Base-by-base conservation (phyloP, 2,797 vertebrate genomes). In the Crocodylus rhombifer region DNA sequence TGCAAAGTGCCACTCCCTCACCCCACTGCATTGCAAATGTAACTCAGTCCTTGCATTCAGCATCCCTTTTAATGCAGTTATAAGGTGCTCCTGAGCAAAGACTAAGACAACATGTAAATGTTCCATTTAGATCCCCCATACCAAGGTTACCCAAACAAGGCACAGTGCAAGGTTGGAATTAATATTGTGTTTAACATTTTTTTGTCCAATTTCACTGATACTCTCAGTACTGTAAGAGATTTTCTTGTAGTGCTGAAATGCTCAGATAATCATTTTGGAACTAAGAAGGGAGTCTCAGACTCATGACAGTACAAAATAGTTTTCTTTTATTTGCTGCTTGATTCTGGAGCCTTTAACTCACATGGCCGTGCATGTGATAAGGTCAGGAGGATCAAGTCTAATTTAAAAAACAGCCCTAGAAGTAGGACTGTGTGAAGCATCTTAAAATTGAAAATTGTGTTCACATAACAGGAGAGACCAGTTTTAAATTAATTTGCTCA, bases 401-500 rank as follows among this genome's bases (percentile, higher is more conserved):
- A 67, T 60, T 71, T 69, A 58, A 15, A 36, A 60, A 82, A 18
- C 15, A 17, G 15, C 17, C 55, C 25, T 81, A 26, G 30, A 58
- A 36, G 79, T 65, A 9, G 36, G 65, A 61, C 25, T 82, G 33
- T 82, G 30, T 55, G 86, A 89, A 76, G 33, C 63, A 61, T 88
- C 75, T 85, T 84, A 86, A 86, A 92, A 76, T 86, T 84, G 85
- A 81, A 77, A 88, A 67, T 63, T 9, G 79, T 62, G 61, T 92
- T 90, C 81, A 69, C 23, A 33, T 84, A 81, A 75, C 84, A 84
- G 65, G 82, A 83, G 91, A 92, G 78, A 75, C 93, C 89, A 58
- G 77, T 82, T 81, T 94, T 85, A 91, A 84, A 84, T 79, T 74
- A 65, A 91, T 94, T 93, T 82, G 77, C 92, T 94, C 67, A 83